Percentiles rank a stretch among this genome's conserved stretches.
These are phyloP conservation scores for Cantharis flavilabris DNA, from an alignment of 2,888 invertebrate genomes.

Conservation along the genomic window DNA sequence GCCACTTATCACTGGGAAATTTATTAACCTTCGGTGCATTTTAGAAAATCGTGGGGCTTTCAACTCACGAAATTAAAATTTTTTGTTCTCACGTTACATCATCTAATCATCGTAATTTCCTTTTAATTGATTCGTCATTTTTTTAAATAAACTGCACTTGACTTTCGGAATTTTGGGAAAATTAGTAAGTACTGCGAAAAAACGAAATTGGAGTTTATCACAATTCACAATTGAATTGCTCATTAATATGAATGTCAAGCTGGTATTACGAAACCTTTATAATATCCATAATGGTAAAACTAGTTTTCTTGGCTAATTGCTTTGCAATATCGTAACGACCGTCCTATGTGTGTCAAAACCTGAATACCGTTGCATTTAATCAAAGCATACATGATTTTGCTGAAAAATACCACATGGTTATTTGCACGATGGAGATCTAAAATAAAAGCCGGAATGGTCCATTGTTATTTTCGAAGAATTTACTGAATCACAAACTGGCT, in stretches of 20 bases:
- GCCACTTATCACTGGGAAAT: not conserved
- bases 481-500: constrained; percentile 12
- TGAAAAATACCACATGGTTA: not conserved
- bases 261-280: not conserved
- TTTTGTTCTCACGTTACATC: not conserved
- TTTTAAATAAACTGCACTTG: not conserved
- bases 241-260: not conserved
- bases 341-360: constrained; percentile 15
- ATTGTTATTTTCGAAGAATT: constrained; percentile 12
- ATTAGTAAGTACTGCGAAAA: not conserved
- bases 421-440: not conserved
- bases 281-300: not conserved
- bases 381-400: constrained; percentile 4
- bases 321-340: not conserved
- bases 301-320: not conserved
- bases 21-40: not conserved
- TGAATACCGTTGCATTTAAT: constrained; percentile 13
- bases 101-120: not conserved
- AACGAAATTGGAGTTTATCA: not conserved
- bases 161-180: not conserved
- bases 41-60: not conserved
- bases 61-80: not conserved
- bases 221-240: not conserved
- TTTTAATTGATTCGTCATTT: not conserved
- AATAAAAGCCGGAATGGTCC: not conserved